Base-by-base conservation (phyloP, 1,140 invertebrate genomes). In the Cydia pomonella region DNA sequence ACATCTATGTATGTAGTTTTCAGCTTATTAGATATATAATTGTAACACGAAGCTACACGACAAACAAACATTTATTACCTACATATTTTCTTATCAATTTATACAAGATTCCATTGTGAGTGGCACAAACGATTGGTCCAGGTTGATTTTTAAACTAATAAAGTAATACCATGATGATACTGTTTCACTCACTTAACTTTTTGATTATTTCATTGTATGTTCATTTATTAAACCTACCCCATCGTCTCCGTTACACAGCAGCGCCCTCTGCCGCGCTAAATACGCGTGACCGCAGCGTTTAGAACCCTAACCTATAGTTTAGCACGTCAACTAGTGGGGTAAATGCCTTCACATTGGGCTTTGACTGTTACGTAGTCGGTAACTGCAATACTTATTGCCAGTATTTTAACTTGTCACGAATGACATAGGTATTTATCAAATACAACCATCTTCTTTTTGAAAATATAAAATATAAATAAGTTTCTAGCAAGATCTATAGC, bases 281-380 rank as follows among this genome's bases (percentile, higher is more conserved):
- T 78, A 64, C 64, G 75, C 81, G 83, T 86, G 84, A 86, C 86
- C 86, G 79, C 86, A 82, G 29, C 73, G 73, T 33, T 64, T 64
- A 64, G 21, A n/a, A 59, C 53, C 53, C 53, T 23, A 59, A 59
- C 53, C 53, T 59, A 59, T 23, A 59, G 53, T 59, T 59, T 59
- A 59, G 53, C 53, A 59, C 53, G 53, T 59, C 53, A 59, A 23
- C 53, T 59, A 59, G 53, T 59, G 53, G 53, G 53, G 53, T 59
- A 59, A 59, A 23, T 59, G 53, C 53, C 53, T 59, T 59, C 9
- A 59, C 53, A 59, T 59, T 59, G 53, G 21, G 53, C 53, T 2
- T 59, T 59, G 18, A 59, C 53, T 59, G 47, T 50, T 23, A 23
- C 18, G n/a, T 23, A 12, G 2, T 13, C 13, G 41, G 21, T 59